phyloP scores from a whole-genome alignment of 2,113 vertebrate genomes.

The Catharus minimus region DNA sequence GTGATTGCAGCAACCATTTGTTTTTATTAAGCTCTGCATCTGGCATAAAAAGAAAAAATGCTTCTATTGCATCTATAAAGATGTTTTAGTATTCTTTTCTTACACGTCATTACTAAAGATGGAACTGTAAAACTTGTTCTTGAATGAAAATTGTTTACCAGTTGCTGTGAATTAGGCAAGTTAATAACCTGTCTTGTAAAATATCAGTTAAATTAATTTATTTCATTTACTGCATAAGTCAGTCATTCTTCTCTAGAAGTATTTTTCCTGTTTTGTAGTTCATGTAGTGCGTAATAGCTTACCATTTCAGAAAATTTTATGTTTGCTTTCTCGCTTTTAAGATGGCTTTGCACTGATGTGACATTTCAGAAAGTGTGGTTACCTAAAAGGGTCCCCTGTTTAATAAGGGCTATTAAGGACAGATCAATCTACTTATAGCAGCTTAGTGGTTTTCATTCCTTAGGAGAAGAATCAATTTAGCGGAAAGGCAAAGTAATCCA shows the following conservation, averaged over 20 bases:
- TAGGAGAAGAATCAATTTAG: constrained; percentile 28
- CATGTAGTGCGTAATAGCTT: not conserved
- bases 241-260: not conserved
- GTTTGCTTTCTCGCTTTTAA: not conserved
- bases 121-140: not conserved
- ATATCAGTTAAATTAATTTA: not conserved
- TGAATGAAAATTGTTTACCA: not conserved
- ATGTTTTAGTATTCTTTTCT: not conserved
- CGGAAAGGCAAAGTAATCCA: not conserved
- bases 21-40: not conserved
- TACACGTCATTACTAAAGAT: not conserved
- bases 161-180: not conserved
- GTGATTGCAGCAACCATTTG: not conserved
- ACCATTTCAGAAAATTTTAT: not conserved
- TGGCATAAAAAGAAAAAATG: not conserved
- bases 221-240: not conserved
- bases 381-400: not conserved
- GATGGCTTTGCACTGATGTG: not conserved
- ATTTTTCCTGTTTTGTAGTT: not conserved
- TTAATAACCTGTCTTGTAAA: not conserved
- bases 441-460: constrained; percentile 20
- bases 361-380: not conserved
- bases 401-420: constrained; percentile 25
- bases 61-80: not conserved
- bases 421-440: not conserved